These are phyloP conservation scores for Heliconius congener DNA, from an alignment of 1,140 invertebrate species.

Conservation along the genomic window DNA sequence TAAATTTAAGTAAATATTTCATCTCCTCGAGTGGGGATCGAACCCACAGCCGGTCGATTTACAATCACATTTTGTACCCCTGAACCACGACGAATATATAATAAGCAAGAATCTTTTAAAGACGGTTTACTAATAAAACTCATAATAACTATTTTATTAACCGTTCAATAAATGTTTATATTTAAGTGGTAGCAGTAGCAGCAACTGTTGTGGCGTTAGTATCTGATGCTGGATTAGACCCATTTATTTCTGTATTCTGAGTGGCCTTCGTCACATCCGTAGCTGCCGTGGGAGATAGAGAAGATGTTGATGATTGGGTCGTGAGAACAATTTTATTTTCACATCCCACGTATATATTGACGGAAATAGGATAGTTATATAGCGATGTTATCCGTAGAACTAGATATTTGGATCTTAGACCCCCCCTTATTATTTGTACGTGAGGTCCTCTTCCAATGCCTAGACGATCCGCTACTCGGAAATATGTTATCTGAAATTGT, in stretches of 20 bases:
- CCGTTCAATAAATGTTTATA: too few species aligned
- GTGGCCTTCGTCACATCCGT: not conserved
- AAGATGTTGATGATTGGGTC: not conserved
- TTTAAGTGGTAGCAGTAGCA: not conserved
- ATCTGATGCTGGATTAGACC: constrained; percentile 24
- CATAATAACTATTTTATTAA: too few species aligned
- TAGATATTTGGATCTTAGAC: constrained; percentile 52
- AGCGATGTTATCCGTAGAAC: constrained; percentile 49
- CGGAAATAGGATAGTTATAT: constrained; percentile 59
- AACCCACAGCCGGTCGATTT: too few species aligned
- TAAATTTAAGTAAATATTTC: too few species aligned
- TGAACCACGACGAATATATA: too few species aligned
- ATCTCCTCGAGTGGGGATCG: too few species aligned
- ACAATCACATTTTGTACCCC: too few species aligned
- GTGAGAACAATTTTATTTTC: constrained; percentile 29
- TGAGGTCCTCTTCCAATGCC: constrained; percentile 55
- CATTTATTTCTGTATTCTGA: not conserved
- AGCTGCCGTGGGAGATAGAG: not conserved
- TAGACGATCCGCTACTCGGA: constrained; percentile 59
- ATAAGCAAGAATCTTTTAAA: too few species aligned
- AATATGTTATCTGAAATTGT: constrained; percentile 62
- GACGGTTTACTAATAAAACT: too few species aligned
- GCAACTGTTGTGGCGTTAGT: constrained; percentile 16
- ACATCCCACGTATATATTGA: constrained; percentile 65
- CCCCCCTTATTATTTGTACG: constrained; percentile 58